Percentiles rank a stretch among this genome's conserved stretches.
phyloP scores from a whole-genome alignment of 2,797 vertebrate genomes.

The Luscinia luscinia region DNA sequence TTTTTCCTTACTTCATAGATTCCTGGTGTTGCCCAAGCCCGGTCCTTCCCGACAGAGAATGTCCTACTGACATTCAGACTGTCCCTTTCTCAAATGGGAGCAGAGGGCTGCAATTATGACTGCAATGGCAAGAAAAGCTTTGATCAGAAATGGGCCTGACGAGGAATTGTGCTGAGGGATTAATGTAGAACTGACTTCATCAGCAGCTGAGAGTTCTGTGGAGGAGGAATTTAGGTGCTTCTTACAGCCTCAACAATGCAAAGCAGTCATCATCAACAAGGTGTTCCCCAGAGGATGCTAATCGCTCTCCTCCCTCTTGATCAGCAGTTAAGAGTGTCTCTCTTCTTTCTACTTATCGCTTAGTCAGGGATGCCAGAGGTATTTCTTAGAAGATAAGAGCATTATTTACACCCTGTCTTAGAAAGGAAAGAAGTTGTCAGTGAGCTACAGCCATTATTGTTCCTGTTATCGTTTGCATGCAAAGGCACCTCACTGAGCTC shows the following conservation, averaged over 20 bases:
- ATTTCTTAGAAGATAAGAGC: conserved; percentile 61
- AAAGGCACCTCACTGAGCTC: background rate
- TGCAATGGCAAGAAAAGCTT: conserved; percentile 17
- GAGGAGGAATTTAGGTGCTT: conserved; percentile 56
- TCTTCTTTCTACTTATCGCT: conserved; percentile 61
- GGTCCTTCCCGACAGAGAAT: background rate
- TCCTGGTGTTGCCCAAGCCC: background rate
- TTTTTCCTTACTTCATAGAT: background rate
- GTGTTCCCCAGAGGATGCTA: conserved; percentile 65
- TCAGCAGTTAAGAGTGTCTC: conserved; percentile 61
- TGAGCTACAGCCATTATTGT: conserved; percentile 15
- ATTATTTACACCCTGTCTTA: conserved; percentile 21
- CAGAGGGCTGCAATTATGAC: background rate
- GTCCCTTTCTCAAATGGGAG: background rate
- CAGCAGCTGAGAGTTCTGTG: conserved; percentile 44
- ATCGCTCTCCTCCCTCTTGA: conserved; percentile 58
- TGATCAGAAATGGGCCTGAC: conserved; percentile 34
- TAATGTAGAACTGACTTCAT: conserved; percentile 57
- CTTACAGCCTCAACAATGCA: conserved; percentile 64
- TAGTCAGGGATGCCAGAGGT: conserved; percentile 52
- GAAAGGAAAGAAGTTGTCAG: conserved; percentile 33
- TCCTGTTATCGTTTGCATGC: conserved; percentile 15
- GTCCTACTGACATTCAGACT: background rate
- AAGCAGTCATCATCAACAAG: conserved; percentile 56
- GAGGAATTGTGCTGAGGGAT: conserved; percentile 31